Percentiles rank a stretch among this genome's conserved stretches.
phyloP scores from a whole-genome alignment of 37 sponge, comb jelly and placozoan species.

The Lycopodina hypogea region DNA sequence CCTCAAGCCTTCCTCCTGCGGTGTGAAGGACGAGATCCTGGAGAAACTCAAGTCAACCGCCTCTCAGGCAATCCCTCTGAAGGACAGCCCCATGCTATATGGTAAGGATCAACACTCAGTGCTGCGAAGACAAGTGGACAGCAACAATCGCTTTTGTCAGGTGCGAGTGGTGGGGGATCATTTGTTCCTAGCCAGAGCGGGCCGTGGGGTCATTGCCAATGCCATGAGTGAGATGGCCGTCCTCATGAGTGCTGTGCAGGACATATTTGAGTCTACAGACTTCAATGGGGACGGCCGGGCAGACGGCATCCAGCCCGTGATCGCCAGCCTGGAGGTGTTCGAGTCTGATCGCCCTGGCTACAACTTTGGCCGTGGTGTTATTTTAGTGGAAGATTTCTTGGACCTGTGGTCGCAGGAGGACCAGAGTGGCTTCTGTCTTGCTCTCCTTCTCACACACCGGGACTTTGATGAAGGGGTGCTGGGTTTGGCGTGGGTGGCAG shows the following conservation, averaged over 20 bases:
- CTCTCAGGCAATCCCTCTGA: slow-evolving; percentile 32
- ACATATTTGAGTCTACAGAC: slow-evolving; percentile 38
- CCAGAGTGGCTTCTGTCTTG: slow-evolving; percentile 70
- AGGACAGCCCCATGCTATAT: neutral
- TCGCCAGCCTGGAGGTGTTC: slow-evolving; percentile 11
- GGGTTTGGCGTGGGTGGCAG: slow-evolving; percentile 90
- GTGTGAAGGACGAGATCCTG: slow-evolving; percentile 6
- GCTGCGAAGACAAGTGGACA: neutral
- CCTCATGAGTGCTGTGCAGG: slow-evolving; percentile 32
- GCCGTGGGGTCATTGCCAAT: slow-evolving; percentile 14
- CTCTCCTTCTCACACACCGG: slow-evolving; percentile 79
- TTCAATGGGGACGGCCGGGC: slow-evolving; percentile 30
- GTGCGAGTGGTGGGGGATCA: slow-evolving; percentile 71
- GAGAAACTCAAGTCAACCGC: slow-evolving; percentile 13
- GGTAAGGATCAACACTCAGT: neutral
- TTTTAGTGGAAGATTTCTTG: slow-evolving; percentile 75
- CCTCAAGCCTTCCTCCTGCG: slow-evolving; percentile 2
- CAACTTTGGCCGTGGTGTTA: neutral
- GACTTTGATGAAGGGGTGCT: slow-evolving; percentile 89
- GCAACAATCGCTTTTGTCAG: slow-evolving; percentile 46
- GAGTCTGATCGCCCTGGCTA: neutral
- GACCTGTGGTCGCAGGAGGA: slow-evolving; percentile 70
- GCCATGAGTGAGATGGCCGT: slow-evolving; percentile 55
- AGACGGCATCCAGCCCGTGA: slow-evolving; percentile 15
- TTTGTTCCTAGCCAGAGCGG: slow-evolving; percentile 43